phyloP scores from a whole-genome alignment of 1,140 invertebrate species.

The Oryzaephilus surinamensis region DNA sequence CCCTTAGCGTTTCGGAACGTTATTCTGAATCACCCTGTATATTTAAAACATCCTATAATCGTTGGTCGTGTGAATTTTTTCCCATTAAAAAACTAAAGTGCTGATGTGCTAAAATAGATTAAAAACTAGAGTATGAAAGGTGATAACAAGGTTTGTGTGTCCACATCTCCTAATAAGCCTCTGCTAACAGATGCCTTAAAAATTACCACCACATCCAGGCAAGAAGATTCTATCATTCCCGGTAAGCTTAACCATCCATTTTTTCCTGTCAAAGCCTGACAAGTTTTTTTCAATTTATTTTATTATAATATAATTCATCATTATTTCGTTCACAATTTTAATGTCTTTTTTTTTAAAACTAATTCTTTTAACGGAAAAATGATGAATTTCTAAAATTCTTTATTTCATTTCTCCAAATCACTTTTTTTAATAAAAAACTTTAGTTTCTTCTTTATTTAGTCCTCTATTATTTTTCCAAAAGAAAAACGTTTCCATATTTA shows the following conservation, averaged over 20 bases:
- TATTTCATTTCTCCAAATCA: background rate
- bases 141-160: conserved; percentile 28
- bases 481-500: too few species aligned
- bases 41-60: background rate
- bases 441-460: background rate
- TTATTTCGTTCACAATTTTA: background rate
- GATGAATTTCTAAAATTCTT: background rate
- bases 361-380: background rate
- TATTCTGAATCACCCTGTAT: too few species aligned
- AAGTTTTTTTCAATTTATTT: too few species aligned
- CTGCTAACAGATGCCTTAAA: conserved; percentile 33
- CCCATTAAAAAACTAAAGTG: background rate
- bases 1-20: too few species aligned
- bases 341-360: background rate
- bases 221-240: conserved; percentile 27
- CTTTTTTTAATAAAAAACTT: background rate
- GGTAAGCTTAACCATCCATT: conserved; percentile 34
- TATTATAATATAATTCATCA: conserved; percentile 1
- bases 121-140: conserved; percentile 22
- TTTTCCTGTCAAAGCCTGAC: conserved; percentile 15
- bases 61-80: background rate
- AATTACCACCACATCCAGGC: conserved; percentile 28
- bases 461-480: too few species aligned
- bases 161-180: conserved; percentile 28
- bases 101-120: background rate